Evolutionary conservation across 2,113 vertebrate genomes (phyloP).

Genomic region (Crocuta crocuta): DNA sequence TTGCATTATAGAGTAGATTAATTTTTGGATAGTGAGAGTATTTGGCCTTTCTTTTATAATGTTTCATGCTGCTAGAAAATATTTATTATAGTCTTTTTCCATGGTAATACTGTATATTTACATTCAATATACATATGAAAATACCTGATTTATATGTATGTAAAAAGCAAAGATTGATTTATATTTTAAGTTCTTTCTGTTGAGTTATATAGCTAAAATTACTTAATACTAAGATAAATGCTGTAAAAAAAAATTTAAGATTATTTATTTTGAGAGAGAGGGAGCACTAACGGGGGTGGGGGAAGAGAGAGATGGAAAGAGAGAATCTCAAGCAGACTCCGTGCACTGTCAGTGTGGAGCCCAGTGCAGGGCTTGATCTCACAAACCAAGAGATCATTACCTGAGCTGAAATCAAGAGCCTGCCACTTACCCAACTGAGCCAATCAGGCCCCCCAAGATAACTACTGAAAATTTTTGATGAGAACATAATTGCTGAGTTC

Average conservation of each 20-base stretch:
- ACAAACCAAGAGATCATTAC: too few species aligned
- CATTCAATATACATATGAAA: neutral
- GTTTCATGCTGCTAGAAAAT: neutral
- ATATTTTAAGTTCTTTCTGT: neutral
- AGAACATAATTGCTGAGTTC: neutral
- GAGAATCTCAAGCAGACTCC: too few species aligned
- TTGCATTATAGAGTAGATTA: neutral
- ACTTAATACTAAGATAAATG: neutral
- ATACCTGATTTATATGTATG: neutral
- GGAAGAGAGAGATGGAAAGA: too few species aligned
- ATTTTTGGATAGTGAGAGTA: neutral
- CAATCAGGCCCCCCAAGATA: neutral
- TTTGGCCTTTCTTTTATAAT: constrained; percentile 9
- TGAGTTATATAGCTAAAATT: constrained; percentile 35
- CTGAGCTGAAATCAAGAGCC: too few species aligned
- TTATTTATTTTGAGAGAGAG: too few species aligned
- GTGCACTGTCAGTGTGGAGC: too few species aligned
- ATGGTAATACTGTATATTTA: neutral
- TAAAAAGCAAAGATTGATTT: constrained; percentile 20
- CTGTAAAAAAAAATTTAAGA: neutral
- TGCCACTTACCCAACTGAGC: too few species aligned
- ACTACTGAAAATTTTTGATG: neutral
- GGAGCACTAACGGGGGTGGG: too few species aligned
- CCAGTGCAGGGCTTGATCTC: too few species aligned
- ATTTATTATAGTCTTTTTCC: neutral